phyloP scores from a whole-genome alignment of 2,113 vertebrate genomes.

The Lanius collurio region DNA sequence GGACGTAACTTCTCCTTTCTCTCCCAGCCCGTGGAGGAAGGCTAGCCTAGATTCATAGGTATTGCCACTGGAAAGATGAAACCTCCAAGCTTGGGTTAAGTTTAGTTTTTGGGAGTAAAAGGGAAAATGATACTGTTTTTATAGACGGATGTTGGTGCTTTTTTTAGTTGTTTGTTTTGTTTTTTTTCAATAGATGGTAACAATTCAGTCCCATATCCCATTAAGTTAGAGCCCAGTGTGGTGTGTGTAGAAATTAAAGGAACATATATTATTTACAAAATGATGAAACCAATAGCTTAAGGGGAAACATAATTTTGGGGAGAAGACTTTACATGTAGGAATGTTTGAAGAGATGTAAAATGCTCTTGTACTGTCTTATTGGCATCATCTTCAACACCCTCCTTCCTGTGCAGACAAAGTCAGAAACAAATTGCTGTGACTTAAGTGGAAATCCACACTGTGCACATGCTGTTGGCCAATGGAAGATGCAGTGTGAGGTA shows the following conservation, averaged over 20 bases:
- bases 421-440: neutral
- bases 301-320: slow-evolving; percentile 2
- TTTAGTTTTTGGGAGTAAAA: slow-evolving; percentile 56
- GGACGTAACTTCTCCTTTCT: slow-evolving; percentile 37
- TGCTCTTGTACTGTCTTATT: neutral
- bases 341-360: slow-evolving; percentile 34
- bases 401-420: neutral
- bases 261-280: neutral
- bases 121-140: slow-evolving; percentile 60
- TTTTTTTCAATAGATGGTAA: slow-evolving; percentile 2
- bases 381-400: neutral
- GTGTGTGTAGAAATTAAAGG: slow-evolving; percentile 35
- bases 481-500: neutral
- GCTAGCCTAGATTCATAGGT: slow-evolving; percentile 25
- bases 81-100: slow-evolving; percentile 31
- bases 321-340: neutral
- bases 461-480: neutral
- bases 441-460: neutral
- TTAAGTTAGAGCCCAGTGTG: slow-evolving; percentile 49
- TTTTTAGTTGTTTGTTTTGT: neutral
- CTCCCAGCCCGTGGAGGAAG: slow-evolving; percentile 33
- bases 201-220: slow-evolving; percentile 32
- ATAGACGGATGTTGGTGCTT: slow-evolving; percentile 65
- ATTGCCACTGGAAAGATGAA: slow-evolving; percentile 17
- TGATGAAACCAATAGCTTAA: slow-evolving; percentile 21